Percentiles rank a stretch among this genome's conserved stretches.
phyloP scores from a whole-genome alignment of 2,888 invertebrate species.

The Dyspetes luteomarginatus region DNA sequence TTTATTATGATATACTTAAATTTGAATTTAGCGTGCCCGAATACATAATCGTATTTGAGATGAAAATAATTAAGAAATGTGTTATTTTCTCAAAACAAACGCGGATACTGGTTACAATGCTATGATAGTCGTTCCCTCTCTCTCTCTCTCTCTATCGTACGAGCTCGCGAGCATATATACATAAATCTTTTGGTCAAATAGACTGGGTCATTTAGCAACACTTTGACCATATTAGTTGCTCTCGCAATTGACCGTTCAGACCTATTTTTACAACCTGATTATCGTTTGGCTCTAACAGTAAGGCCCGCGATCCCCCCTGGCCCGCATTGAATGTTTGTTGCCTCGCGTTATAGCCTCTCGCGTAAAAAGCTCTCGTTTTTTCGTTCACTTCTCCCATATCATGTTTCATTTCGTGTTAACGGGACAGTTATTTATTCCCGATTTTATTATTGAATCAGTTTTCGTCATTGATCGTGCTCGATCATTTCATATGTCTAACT shows the following conservation, averaged over 20 bases:
- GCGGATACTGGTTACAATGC: constrained; percentile 7
- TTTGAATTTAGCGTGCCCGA: constrained; percentile 11
- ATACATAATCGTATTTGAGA: constrained; percentile 8
- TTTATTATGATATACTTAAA: no score
- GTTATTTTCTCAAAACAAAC: constrained; percentile 42
- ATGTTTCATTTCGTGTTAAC: constrained; percentile 13
- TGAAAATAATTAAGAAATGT: constrained; percentile 53
- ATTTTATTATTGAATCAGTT: constrained; percentile 5
- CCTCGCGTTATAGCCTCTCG: constrained; percentile 21
- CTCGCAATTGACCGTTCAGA: constrained; percentile 52
- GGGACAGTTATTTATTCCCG: neutral
- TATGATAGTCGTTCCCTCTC: neutral
- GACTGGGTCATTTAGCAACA: constrained; percentile 58
- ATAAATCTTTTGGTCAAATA: constrained; percentile 58
- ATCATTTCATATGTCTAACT: neutral
- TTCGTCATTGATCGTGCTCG: constrained; percentile 4
- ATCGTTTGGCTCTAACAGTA: constrained; percentile 31
- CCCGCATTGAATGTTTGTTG: constrained; percentile 34
- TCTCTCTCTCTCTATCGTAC: neutral
- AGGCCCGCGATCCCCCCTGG: neutral
- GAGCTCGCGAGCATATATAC: neutral
- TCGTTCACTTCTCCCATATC: neutral
- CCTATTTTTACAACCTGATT: constrained; percentile 52
- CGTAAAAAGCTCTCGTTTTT: neutral
- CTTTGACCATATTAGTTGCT: constrained; percentile 57